Evolutionary conservation across 2,888 invertebrate species (phyloP).

Genomic region (Drosophila monieri): DNA sequence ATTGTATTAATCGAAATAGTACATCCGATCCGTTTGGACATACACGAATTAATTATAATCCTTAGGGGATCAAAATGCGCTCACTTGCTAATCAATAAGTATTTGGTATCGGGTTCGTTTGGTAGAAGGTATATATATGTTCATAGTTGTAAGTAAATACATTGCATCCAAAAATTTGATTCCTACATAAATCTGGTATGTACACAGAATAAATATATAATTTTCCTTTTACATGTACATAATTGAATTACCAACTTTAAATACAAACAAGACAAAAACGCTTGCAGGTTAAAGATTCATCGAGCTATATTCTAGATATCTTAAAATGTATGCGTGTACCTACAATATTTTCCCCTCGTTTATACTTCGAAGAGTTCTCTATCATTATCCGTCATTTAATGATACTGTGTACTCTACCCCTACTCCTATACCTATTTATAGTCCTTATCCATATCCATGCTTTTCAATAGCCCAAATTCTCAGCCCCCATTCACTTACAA

Average conservation of each 20-base stretch:
- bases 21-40: not conserved
- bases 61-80: conserved; percentile 35
- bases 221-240: conserved; percentile 61
- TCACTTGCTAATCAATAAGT: conserved; percentile 28
- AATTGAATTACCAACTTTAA: conserved; percentile 60
- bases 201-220: conserved; percentile 55
- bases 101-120: conserved; percentile 7
- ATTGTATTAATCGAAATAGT: conserved; percentile 8
- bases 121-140: conserved; percentile 24
- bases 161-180: conserved; percentile 69
- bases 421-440: not conserved
- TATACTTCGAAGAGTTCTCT: conserved; percentile 26
- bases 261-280: conserved; percentile 73
- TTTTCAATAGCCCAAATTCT: not conserved
- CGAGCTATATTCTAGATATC: conserved; percentile 49
- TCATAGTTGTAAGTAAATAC: conserved; percentile 39
- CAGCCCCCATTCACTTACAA: too few species aligned
- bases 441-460: not conserved
- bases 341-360: conserved; percentile 28
- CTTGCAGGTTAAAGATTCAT: conserved; percentile 70
- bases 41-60: conserved; percentile 24
- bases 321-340: conserved; percentile 41
- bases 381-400: not conserved
- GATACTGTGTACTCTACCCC: too few species aligned
- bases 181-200: conserved; percentile 62